Evolutionary conservation across 2,797 vertebrate species (phyloP).

Genomic region (Ctenopoma multispine): DNA sequence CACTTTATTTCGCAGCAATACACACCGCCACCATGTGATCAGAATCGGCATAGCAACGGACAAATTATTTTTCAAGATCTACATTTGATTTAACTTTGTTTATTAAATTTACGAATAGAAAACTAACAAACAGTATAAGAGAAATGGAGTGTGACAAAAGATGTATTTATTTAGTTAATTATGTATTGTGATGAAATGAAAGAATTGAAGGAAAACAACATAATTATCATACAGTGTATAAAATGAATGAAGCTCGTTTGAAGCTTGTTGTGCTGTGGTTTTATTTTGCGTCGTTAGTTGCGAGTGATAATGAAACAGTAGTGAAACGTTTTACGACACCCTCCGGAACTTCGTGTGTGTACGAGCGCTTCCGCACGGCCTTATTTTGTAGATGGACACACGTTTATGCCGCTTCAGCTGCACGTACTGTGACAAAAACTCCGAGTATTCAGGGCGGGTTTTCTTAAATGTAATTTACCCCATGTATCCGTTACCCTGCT

Average conservation of each 20-base stretch:
- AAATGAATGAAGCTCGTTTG: too few species aligned
- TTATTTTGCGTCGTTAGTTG: neutral
- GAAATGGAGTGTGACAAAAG: too few species aligned
- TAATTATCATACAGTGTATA: too few species aligned
- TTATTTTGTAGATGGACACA: conserved; percentile 51
- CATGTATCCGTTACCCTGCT: accelerated
- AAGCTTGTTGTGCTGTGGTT: too few species aligned
- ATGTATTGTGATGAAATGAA: too few species aligned
- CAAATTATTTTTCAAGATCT: neutral
- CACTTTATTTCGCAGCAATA: neutral
- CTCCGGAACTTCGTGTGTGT: conserved; percentile 34
- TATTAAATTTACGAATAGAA: neutral
- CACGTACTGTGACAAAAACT: neutral
- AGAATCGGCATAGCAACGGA: neutral
- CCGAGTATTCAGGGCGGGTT: neutral
- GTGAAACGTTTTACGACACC: neutral
- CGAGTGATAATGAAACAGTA: neutral
- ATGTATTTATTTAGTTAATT: too few species aligned
- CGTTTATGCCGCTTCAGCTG: accelerated
- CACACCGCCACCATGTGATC: conserved; percentile 56
- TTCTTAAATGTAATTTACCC: accelerated
- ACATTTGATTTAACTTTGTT: neutral
- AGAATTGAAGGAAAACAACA: too few species aligned
- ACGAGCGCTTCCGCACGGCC: conserved; percentile 49
- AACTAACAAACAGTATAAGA: neutral